phyloP scores from a whole-genome alignment of 2,797 vertebrate species.

The Myotis daubentonii region DNA sequence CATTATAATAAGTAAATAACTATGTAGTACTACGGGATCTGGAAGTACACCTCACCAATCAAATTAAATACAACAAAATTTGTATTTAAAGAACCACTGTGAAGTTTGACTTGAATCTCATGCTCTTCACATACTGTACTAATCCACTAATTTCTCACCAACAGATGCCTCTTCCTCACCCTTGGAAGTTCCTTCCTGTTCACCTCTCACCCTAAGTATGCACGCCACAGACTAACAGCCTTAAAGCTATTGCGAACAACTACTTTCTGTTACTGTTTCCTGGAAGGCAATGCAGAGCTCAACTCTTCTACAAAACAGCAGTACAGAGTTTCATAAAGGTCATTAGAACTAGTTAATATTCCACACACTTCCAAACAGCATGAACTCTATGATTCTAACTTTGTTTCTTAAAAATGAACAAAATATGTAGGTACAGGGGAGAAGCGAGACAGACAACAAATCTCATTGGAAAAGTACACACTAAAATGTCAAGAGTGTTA shows the following conservation, averaged over 20 bases:
- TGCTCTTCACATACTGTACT: conserved; percentile 81
- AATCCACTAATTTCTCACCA: conserved; percentile 85
- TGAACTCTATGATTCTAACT: not conserved
- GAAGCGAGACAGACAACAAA: not conserved
- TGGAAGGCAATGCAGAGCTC: conserved; percentile 5
- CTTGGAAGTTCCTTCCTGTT: conserved; percentile 88
- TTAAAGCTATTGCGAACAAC: not conserved
- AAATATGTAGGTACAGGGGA: not conserved
- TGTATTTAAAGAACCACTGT: conserved; percentile 86
- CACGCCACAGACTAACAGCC: conserved; percentile 65
- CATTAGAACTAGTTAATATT: conserved; percentile 83
- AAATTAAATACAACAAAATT: conserved; percentile 75
- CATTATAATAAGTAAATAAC: not conserved
- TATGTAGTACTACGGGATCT: not conserved
- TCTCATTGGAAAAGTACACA: not conserved
- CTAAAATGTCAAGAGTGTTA: not conserved
- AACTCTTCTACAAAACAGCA: not conserved
- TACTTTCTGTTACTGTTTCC: conserved; percentile 70
- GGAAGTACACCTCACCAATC: not conserved
- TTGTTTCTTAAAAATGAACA: conserved; percentile 55
- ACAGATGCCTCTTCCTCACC: conserved; percentile 77
- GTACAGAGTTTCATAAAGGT: conserved; percentile 74
- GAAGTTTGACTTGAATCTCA: conserved; percentile 85
- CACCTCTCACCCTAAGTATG: conserved; percentile 86
- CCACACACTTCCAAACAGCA: conserved; percentile 59